Conservation (phyloP, 1,140 invertebrate species). For the Leptopilina clavipes region DNA sequence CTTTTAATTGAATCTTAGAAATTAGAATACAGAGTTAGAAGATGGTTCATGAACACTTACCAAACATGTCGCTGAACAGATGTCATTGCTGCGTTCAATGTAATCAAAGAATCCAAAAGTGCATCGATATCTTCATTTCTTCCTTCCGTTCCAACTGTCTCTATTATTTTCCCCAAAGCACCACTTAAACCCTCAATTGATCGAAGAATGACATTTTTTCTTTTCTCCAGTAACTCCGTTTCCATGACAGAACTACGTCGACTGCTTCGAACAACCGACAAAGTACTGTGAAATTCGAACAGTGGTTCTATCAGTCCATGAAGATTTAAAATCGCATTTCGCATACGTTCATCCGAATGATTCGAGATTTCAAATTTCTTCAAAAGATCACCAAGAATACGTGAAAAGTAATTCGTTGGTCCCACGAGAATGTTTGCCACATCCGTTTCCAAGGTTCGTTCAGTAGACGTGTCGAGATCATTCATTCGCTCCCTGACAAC, state of each 20-base stretch:
- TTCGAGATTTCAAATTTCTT: constrained; percentile 38
- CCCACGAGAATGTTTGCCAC: constrained; percentile 56
- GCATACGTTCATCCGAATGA: constrained; percentile 38
- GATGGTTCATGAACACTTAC: constrained; percentile 37
- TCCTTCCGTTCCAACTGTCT: not conserved
- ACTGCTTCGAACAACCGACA: constrained; percentile 61
- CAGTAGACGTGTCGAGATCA: constrained; percentile 48
- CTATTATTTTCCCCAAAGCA: constrained; percentile 41
- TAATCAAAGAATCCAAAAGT: constrained; percentile 22
- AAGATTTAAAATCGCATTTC: constrained; percentile 47
- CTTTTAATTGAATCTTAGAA: not conserved
- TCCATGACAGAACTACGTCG: constrained; percentile 55
- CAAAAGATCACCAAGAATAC: constrained; percentile 40
- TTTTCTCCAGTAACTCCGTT: constrained; percentile 54
- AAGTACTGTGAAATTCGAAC: constrained; percentile 60
- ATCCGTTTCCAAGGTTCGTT: constrained; percentile 60
- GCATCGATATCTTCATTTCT: not conserved
- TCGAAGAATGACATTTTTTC: constrained; percentile 60
- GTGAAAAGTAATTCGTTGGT: constrained; percentile 50
- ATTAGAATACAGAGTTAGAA: not conserved
- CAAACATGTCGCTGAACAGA: constrained; percentile 57
- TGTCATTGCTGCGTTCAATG: constrained; percentile 52
- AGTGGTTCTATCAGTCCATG: constrained; percentile 57
- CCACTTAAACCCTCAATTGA: constrained; percentile 55
- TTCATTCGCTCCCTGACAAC: constrained; percentile 57